Percentiles rank a stretch among this genome's conserved stretches.
Evolutionary conservation across 1,140 invertebrate species (phyloP).

Genomic region (Caerostris extrusa): DNA sequence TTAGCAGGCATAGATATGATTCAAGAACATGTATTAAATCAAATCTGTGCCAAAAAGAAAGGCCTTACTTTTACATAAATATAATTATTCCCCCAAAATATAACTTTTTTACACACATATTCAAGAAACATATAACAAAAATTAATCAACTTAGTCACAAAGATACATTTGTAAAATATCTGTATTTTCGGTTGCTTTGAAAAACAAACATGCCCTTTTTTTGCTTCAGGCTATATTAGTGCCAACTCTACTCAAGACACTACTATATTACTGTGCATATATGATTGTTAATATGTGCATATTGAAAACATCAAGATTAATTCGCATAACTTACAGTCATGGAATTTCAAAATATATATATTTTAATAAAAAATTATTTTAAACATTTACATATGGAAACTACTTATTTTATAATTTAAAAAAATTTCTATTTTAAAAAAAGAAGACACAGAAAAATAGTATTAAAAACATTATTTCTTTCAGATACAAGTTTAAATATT

Average conservation of each 20-base stretch:
- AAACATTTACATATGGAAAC: no score
- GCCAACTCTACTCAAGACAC: slow-evolving; percentile 17
- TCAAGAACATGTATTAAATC: neutral
- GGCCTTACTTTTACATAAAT: neutral
- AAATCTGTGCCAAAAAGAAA: neutral
- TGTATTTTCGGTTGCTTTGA: neutral
- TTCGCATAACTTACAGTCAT: no score
- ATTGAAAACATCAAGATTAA: slow-evolving; percentile 30
- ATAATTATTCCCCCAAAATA: slow-evolving; percentile 21
- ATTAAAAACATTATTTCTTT: no score
- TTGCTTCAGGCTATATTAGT: slow-evolving; percentile 16
- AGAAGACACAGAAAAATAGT: no score
- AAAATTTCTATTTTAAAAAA: no score
- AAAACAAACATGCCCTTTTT: neutral
- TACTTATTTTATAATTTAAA: no score
- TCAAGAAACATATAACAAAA: neutral
- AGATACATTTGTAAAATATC: neutral
- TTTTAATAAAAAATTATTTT: no score
- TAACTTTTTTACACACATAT: neutral
- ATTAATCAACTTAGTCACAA: neutral
- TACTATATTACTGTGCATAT: slow-evolving; percentile 5
- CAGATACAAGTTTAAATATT: neutral
- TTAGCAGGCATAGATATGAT: neutral
- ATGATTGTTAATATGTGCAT: slow-evolving; percentile 23
- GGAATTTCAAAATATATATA: no score